These are phyloP conservation scores for Branchinecta lindahli DNA, from an alignment of 1,140 invertebrate genomes.

Conservation along the genomic window DNA sequence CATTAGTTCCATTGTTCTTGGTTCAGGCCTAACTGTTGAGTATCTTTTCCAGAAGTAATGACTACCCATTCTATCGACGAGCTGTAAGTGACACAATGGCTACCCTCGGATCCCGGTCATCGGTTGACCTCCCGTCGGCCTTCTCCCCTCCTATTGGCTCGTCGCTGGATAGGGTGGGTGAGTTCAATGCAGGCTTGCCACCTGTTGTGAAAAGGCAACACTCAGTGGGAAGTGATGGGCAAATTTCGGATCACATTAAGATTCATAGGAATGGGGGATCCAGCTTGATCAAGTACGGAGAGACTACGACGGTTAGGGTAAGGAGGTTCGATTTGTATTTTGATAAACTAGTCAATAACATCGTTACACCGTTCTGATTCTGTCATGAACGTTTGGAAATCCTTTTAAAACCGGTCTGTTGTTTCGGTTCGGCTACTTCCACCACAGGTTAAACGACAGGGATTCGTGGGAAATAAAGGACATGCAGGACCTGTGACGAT, in stretches of 20 bases:
- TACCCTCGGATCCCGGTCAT: neutral
- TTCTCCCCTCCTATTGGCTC: neutral
- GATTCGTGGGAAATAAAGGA: too few relatives aligned
- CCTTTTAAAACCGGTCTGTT: too few relatives aligned
- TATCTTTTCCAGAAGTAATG: neutral
- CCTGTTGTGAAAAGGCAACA: neutral
- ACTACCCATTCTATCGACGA: neutral
- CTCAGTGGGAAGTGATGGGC: neutral
- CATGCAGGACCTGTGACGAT: too few relatives aligned
- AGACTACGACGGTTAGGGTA: neutral
- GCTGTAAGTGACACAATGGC: neutral
- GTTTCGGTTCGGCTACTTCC: too few relatives aligned
- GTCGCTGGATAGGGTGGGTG: neutral
- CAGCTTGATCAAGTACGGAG: neutral
- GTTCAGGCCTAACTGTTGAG: neutral
- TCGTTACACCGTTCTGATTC: too few relatives aligned
- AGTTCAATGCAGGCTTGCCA: neutral
- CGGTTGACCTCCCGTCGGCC: neutral
- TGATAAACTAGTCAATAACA: too few relatives aligned
- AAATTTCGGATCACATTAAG: neutral
- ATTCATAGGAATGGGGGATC: slow-evolving; percentile 2
- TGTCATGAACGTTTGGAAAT: too few relatives aligned
- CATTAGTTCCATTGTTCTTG: neutral
- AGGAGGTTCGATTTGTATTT: neutral
- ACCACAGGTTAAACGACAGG: too few relatives aligned